Percentiles rank a stretch among this genome's conserved stretches.
These are phyloP conservation scores for Drosophila albomicans DNA, from an alignment of 1,140 invertebrate species.

Conservation along the genomic window DNA sequence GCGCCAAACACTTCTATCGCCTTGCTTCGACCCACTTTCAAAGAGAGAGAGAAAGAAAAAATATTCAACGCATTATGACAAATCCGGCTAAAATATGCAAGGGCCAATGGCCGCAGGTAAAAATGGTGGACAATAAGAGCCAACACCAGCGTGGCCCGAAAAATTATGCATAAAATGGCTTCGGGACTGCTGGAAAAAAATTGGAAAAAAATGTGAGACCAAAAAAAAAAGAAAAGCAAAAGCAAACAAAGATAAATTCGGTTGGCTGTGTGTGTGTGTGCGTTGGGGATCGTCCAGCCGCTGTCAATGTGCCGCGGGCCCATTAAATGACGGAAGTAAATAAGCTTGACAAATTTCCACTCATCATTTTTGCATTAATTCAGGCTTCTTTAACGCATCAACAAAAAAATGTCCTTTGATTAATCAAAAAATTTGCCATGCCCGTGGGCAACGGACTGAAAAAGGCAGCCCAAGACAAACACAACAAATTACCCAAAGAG, in stretches of 20 bases:
- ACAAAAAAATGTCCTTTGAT: conserved; percentile 82
- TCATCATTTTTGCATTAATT: conserved; percentile 85
- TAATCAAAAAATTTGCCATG: conserved; percentile 81
- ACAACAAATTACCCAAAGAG: conserved; percentile 79
- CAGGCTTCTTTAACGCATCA: conserved; percentile 76
- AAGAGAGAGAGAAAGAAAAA: conserved; percentile 24
- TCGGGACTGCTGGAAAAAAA: not conserved
- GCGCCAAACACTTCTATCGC: conserved; percentile 25
- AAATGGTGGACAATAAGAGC: conserved; percentile 50
- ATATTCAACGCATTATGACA: conserved; percentile 81
- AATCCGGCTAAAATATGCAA: conserved; percentile 80
- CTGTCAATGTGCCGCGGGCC: conserved; percentile 66
- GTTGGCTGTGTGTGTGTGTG: conserved; percentile 3
- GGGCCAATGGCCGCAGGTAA: conserved; percentile 73
- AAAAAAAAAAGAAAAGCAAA: conserved; percentile 46
- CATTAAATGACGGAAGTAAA: conserved; percentile 84
- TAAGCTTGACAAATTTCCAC: conserved; percentile 85
- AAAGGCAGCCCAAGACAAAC: conserved; percentile 60
- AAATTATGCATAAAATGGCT: conserved; percentile 81
- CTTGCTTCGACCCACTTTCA: conserved; percentile 2
- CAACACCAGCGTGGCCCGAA: conserved; percentile 47
- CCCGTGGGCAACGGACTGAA: conserved; percentile 38
- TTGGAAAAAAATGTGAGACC: conserved; percentile 13
- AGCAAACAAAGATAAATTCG: conserved; percentile 77
- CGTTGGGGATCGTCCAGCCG: conserved; percentile 14